These are phyloP conservation scores for Brachynemurus nebulosus DNA, from an alignment of 2,888 invertebrate species.

Conservation along the genomic window DNA sequence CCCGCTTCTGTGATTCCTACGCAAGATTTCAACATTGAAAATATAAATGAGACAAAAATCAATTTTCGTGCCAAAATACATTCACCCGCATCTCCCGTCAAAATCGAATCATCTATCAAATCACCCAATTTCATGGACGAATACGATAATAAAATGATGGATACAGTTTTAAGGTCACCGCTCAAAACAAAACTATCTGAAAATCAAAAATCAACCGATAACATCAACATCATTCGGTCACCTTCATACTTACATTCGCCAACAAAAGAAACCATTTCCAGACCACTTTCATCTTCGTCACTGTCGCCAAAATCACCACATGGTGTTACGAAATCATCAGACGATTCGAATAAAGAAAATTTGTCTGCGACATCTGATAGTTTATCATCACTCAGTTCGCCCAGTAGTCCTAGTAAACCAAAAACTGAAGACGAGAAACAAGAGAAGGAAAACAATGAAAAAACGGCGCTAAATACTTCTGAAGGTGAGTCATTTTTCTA, in stretches of 20 bases:
- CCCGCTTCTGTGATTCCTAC: constrained; percentile 27
- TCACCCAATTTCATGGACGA: constrained; percentile 10
- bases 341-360: constrained; percentile 27
- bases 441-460: constrained; percentile 41
- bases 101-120: constrained; percentile 4
- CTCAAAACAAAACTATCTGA: constrained; percentile 11
- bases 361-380: constrained; percentile 31
- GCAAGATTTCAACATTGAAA: constrained; percentile 3
- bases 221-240: constrained; percentile 7
- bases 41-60: background rate
- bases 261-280: constrained; percentile 16
- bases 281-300: constrained; percentile 21
- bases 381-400: constrained; percentile 31
- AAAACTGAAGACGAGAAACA: constrained; percentile 38
- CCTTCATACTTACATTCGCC: constrained; percentile 19
- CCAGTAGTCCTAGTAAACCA: constrained; percentile 33
- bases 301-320: constrained; percentile 23
- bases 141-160: constrained; percentile 25
- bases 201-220: constrained; percentile 4
- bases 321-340: constrained; percentile 35
- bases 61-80: background rate
- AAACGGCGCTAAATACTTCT: constrained; percentile 24
- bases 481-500: constrained; percentile 26
- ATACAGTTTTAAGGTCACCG: constrained; percentile 27
- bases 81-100: background rate